These are phyloP conservation scores for Drosophila miranda DNA, from an alignment of 1,140 invertebrate species.

Conservation along the genomic window DNA sequence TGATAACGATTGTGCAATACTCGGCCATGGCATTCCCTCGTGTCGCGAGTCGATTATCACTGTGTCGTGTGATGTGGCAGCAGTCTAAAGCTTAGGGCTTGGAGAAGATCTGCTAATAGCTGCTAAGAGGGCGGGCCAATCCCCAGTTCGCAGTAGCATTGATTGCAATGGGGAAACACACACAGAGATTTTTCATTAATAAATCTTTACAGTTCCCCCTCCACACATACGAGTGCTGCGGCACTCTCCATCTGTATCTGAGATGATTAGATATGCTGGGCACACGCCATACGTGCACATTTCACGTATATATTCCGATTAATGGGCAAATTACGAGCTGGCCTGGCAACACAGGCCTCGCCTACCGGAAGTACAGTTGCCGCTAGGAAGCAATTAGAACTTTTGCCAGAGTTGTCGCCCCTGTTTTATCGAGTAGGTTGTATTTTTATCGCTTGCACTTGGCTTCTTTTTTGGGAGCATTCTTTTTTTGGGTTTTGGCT, in stretches of 20 bases:
- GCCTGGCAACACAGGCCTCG: slow-evolving; percentile 49
- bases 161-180: background rate
- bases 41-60: too few species aligned
- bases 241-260: background rate
- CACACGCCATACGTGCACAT: slow-evolving; percentile 30
- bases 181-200: slow-evolving; percentile 60
- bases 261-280: slow-evolving; percentile 48
- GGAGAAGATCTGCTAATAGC: background rate
- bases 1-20: too few species aligned
- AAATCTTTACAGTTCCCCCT: slow-evolving; percentile 43
- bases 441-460: slow-evolving; percentile 29
- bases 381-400: slow-evolving; percentile 31
- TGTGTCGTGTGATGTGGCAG: too few species aligned
- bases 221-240: background rate
- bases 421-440: background rate
- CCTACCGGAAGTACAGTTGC: slow-evolving; percentile 63
- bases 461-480: slow-evolving; percentile 54
- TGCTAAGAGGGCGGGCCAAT: slow-evolving; percentile 33
- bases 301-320: slow-evolving; percentile 50
- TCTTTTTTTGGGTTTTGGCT: slow-evolving; percentile 24
- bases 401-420: background rate
- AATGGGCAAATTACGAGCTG: slow-evolving; percentile 44
- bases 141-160: slow-evolving; percentile 28
- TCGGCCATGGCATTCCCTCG: too few species aligned
- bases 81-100: background rate